These are phyloP conservation scores for Limonius californicus DNA, from an alignment of 1,140 invertebrate genomes.

Conservation along the genomic window DNA sequence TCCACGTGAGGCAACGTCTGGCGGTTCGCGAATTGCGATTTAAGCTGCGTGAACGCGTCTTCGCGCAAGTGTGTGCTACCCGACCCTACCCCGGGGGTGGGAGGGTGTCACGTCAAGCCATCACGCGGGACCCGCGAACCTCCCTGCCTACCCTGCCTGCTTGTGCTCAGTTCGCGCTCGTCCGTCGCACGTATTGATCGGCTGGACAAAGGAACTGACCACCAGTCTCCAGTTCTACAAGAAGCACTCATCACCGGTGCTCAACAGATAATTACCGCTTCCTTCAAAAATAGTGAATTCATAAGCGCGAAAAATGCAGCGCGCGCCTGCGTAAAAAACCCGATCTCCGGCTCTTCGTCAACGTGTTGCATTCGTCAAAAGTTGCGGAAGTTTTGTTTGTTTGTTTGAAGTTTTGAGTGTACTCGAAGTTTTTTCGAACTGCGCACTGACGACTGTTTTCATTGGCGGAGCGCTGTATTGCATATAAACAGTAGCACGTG, in stretches of 20 bases:
- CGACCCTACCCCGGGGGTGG: slow-evolving; percentile 34
- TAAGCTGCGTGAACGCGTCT: slow-evolving; percentile 43
- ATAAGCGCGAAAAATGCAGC: slow-evolving; percentile 13
- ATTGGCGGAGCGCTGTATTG: slow-evolving; percentile 29
- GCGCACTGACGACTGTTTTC: slow-evolving; percentile 28
- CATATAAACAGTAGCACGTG: slow-evolving; percentile 23
- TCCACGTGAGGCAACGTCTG: slow-evolving; percentile 31
- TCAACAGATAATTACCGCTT: neutral
- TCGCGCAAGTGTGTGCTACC: slow-evolving; percentile 37
- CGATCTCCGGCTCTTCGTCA: neutral
- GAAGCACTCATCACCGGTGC: slow-evolving; percentile 32
- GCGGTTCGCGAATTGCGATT: slow-evolving; percentile 12
- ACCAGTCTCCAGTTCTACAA: slow-evolving; percentile 37
- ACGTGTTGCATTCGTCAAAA: slow-evolving; percentile 19
- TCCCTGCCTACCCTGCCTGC: slow-evolving; percentile 32
- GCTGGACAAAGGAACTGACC: slow-evolving; percentile 48
- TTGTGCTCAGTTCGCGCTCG: slow-evolving; percentile 39
- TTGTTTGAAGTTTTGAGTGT: slow-evolving; percentile 12
- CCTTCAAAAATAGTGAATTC: slow-evolving; percentile 3
- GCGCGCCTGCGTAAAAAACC: slow-evolving; percentile 30
- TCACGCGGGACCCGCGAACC: slow-evolving; percentile 43
- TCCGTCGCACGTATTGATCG: slow-evolving; percentile 45
- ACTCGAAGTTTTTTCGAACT: slow-evolving; percentile 33
- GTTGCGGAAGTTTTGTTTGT: slow-evolving; percentile 18
- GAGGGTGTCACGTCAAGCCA: slow-evolving; percentile 47